Evolutionary conservation across 2,797 vertebrate genomes (phyloP), one percentile per base, ranked within the genome.

Genomic region (Adrianichthys oophorus): DNA sequence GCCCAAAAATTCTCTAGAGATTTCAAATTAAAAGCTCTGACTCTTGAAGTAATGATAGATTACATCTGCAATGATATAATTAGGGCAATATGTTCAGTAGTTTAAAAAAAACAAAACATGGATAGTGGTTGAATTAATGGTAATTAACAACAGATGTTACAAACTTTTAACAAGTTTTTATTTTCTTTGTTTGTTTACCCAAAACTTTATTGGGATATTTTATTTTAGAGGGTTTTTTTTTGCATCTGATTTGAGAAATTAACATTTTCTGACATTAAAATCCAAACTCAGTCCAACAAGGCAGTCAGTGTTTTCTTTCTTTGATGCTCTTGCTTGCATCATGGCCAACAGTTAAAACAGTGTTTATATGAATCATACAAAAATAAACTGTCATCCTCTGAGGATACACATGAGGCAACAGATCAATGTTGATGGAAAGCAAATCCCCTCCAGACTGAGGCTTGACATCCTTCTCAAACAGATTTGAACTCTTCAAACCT

Each of bases 341-440:
- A 63, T 50, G 32, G 17, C 40, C 41, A 59, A 57, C 53, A 68
- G 18, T 79, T 65, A 72, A 64, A 71, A 50, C 54, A 41, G 32
- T 70, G 65, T 71, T 79, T 80, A 57, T 54, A 19, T 46, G 50
- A 52, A 69, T 69, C 65, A 62, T 41, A 64, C 49, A 44, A 72
- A 68, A 76, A 76, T 71, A 79, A 74, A 57, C 63, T 53, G 43
- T 41, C 37, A 21, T 55, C 70, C 66, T 73, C 63, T 49, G 59
- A 52, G 50, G 64, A 45, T 15, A 10, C 19, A 23, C 48, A 58
- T 67, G 70, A 71, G 54, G 54, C 73, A 80, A 84, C 21, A 21
- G 59, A 83, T 79, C 72, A 65, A 69, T 76, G 60, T 76, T 51
- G 63, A 68, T 48, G 23, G 68, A 68, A 68, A 62, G 81, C 63